These are phyloP conservation scores for Lissocephala sabroskyi DNA, from an alignment of 2,888 invertebrate species.

Conservation along the genomic window DNA sequence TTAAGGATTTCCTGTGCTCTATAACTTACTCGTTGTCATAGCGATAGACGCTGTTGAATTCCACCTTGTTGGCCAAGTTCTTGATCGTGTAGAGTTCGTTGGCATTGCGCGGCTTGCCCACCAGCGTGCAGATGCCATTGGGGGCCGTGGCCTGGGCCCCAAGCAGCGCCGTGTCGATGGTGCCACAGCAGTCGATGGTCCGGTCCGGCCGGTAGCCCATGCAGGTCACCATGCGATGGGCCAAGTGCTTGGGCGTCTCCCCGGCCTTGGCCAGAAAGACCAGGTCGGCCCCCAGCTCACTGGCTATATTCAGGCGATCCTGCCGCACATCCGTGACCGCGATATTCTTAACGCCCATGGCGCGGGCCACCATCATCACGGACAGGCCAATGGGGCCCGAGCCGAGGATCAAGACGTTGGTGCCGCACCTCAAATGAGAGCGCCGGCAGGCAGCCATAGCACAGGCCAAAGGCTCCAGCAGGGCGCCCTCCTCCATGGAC, in stretches of 20 bases:
- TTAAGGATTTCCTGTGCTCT: too few species aligned
- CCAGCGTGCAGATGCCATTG: slow-evolving; percentile 86
- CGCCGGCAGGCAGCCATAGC: slow-evolving; percentile 92
- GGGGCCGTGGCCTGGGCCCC: slow-evolving; percentile 86
- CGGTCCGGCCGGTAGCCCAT: slow-evolving; percentile 79
- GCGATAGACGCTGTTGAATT: too few species aligned
- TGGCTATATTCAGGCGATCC: slow-evolving; percentile 80
- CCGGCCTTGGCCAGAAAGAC: slow-evolving; percentile 76
- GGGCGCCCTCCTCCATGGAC: slow-evolving; percentile 89
- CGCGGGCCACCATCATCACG: slow-evolving; percentile 82
- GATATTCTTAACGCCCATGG: slow-evolving; percentile 85
- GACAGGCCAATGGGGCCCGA: slow-evolving; percentile 91
- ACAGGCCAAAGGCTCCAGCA: slow-evolving; percentile 91
- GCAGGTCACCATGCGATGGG: slow-evolving; percentile 75
- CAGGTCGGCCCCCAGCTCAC: slow-evolving; percentile 81
- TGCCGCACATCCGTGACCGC: slow-evolving; percentile 77
- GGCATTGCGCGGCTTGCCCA: too few species aligned
- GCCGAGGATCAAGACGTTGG: slow-evolving; percentile 81
- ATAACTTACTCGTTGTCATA: too few species aligned
- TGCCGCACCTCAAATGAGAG: slow-evolving; percentile 81
- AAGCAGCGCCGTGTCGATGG: slow-evolving; percentile 81
- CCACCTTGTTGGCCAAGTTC: too few species aligned
- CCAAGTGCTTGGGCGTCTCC: slow-evolving; percentile 75
- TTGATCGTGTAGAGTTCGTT: too few species aligned
- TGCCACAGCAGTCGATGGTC: slow-evolving; percentile 90